Percentiles rank a stretch among this genome's conserved stretches.
phyloP scores from a whole-genome alignment of 2,113 vertebrate species.

The Peromyscus californicus region DNA sequence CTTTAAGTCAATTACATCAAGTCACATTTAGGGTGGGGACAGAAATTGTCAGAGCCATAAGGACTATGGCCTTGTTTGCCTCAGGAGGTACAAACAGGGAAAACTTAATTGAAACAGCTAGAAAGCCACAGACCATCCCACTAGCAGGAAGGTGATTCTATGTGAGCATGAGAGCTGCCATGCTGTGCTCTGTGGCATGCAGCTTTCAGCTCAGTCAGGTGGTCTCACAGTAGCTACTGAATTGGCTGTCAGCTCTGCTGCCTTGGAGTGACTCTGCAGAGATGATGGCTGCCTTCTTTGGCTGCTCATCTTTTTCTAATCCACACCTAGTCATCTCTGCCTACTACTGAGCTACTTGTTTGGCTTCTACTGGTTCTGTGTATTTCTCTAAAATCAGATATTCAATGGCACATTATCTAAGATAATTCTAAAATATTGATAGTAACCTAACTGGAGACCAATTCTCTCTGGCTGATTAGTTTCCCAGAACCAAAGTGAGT shows the following conservation, averaged over 20 bases:
- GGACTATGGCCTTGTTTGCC: background rate
- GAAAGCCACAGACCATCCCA: conserved; percentile 93
- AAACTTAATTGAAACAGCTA: conserved; percentile 93
- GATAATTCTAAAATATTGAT: conserved; percentile 94
- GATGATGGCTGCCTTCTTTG: conserved; percentile 92
- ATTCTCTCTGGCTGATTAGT: conserved; percentile 95
- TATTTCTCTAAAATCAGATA: conserved; percentile 96
- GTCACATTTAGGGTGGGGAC: conserved; percentile 41
- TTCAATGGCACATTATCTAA: conserved; percentile 96
- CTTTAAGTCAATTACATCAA: conserved; percentile 74
- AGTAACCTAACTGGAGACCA: conserved; percentile 96
- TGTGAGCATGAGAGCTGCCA: conserved; percentile 94
- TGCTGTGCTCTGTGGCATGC: conserved; percentile 95
- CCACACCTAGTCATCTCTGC: conserved; percentile 94
- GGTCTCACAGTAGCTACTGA: conserved; percentile 90
- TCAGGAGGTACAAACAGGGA: background rate
- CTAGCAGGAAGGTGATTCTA: conserved; percentile 94
- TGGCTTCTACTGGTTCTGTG: conserved; percentile 96
- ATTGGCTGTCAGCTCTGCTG: conserved; percentile 94
- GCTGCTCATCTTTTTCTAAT: conserved; percentile 93
- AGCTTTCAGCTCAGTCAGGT: conserved; percentile 96
- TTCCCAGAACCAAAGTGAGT: conserved; percentile 95
- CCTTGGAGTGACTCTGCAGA: conserved; percentile 95
- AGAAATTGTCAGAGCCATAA: background rate
- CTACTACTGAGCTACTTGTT: conserved; percentile 97